Percentiles rank a stretch among this genome's conserved stretches.
phyloP scores from a whole-genome alignment of 2,888 invertebrate genomes.

The Syritta pipiens region DNA sequence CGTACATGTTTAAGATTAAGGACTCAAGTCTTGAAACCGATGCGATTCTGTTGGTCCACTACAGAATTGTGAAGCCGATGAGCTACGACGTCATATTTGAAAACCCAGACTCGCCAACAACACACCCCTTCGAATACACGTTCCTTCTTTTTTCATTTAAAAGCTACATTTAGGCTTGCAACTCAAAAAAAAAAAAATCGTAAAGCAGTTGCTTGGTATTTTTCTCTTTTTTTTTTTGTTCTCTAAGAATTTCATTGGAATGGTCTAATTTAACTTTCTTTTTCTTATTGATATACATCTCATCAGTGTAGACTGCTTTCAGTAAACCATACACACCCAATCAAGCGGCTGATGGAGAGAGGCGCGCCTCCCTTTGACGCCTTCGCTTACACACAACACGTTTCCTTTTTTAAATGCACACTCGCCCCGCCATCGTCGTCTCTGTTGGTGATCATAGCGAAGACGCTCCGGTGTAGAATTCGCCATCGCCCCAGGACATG shows the following conservation, averaged over 20 bases:
- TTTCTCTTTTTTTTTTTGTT: constrained; percentile 70
- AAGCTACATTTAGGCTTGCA: constrained; percentile 46
- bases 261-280: constrained; percentile 69
- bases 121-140: constrained; percentile 23
- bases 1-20: too few species aligned
- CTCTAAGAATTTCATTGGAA: constrained; percentile 72
- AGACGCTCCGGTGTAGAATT: constrained; percentile 33
- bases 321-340: constrained; percentile 13
- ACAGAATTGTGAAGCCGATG: too few species aligned
- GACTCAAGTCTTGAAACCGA: too few species aligned
- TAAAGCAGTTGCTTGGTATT: constrained; percentile 74
- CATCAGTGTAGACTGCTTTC: constrained; percentile 35
- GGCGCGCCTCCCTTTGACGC: neutral
- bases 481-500: constrained; percentile 79
- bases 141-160: too few species aligned
- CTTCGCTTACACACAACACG: constrained; percentile 1
- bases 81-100: too few species aligned
- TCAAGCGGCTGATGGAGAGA: constrained; percentile 8
- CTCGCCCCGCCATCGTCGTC: neutral
- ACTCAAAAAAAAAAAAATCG: constrained; percentile 72
- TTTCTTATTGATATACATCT: constrained; percentile 49
- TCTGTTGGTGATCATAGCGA: too few species aligned
- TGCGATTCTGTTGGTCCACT: too few species aligned
- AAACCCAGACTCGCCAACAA: constrained; percentile 6
- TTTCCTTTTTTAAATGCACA: constrained; percentile 60